Base-by-base conservation (phyloP, 2,113 vertebrate genomes). In the Sterrhoptilus dennistouni region DNA sequence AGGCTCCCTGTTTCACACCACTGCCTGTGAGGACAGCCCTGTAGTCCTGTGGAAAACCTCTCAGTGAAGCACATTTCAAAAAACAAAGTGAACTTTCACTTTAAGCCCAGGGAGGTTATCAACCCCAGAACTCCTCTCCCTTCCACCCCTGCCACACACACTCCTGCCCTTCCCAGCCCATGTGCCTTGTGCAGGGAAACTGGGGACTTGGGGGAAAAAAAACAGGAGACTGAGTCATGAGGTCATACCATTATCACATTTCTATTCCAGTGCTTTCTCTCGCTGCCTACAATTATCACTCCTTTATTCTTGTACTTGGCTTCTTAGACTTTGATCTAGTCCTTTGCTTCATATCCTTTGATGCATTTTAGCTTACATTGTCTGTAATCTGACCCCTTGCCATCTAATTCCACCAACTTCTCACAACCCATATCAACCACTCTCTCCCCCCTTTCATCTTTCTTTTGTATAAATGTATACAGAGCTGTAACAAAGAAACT, bases 351-450 rank as follows among this genome's bases (percentile, higher is more conserved):
- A 54, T 94, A 63, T 31, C 94, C 96, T 97, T 97, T 97, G 96
- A 97, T 97, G 97, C 96, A 90, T 96, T 97, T 97, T 93, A 86
- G 94, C 95, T 96, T 95, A 97, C 96, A 93, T 96, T 96, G 97
- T 97, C 89, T 97, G 97, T 95, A 97, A 97, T 81, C 94, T 92
- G 96, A 97, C 95, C 97, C 96, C 50, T 97, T 88, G 79, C 96
- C 96, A 95, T 96, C 95, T 94, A 96, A 97, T 96, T 97, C 87
- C 93, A 81, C 85, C 88, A 72, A 77, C 91, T 94, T 87, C 93
- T 97, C 96, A 91, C 94, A 97, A 69, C 47, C 95, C 86, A 4
- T 95, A 91, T 95, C 97, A 92, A 84, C 95, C 63, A 57, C 90
- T 85, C 93, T 93, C 89, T 92, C 91, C 77, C 63, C 82, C 1